Evolutionary conservation across 2,888 invertebrate species (phyloP).

Genomic region (Xanthorhoe spadicearia): DNA sequence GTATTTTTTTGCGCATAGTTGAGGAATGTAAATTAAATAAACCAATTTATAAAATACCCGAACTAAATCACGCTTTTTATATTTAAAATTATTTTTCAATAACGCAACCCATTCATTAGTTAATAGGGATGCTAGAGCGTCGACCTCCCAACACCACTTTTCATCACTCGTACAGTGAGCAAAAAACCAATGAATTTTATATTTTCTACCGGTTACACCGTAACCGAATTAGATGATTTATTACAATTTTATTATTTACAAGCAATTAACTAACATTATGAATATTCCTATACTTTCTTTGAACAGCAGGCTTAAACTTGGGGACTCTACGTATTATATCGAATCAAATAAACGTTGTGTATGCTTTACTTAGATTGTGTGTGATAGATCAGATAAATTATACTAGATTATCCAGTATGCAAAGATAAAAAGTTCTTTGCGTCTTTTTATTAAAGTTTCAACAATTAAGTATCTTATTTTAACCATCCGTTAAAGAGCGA

Average conservation of each 20-base stretch:
- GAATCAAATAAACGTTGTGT: too few species aligned
- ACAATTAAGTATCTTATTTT: too few species aligned
- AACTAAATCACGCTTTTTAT: conserved; percentile 21
- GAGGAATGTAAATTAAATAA: conserved; percentile 20
- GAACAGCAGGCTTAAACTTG: too few species aligned
- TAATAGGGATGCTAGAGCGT: conserved; percentile 59
- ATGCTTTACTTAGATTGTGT: too few species aligned
- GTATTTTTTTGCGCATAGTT: background rate
- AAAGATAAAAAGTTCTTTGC: too few species aligned
- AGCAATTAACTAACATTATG: too few species aligned
- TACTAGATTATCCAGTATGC: too few species aligned
- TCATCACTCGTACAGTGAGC: conserved; percentile 53
- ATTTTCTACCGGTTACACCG: conserved; percentile 37
- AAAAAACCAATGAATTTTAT: conserved; percentile 62
- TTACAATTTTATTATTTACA: too few species aligned
- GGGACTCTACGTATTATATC: too few species aligned
- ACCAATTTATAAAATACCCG: conserved; percentile 13
- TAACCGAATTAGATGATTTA: background rate
- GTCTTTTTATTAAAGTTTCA: too few species aligned
- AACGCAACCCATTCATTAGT: conserved; percentile 52
- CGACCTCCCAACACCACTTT: conserved; percentile 63
- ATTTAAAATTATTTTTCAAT: conserved; percentile 38
- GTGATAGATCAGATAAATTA: too few species aligned
- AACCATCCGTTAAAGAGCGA: conserved; percentile 19
- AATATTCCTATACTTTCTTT: too few species aligned